Evolutionary conservation across 2,888 invertebrate species (phyloP), one percentile per base, ranked within the genome.

Genomic region (Melanophora roralis): DNA sequence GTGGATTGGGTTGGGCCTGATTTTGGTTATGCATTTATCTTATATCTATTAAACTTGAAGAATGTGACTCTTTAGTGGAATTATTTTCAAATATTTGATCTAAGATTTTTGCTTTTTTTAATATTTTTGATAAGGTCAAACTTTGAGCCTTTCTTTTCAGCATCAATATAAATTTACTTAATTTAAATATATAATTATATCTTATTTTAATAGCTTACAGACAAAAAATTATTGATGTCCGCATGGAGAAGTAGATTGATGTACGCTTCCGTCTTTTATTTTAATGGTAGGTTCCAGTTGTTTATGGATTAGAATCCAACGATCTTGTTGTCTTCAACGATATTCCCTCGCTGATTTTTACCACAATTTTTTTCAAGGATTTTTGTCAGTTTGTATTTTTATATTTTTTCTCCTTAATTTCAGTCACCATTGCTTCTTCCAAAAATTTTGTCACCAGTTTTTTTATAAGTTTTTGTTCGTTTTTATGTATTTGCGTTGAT

Each of bases 161-260:
- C 57, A 57, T 57, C 38, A 38, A 40, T 7, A 14, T 12, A 55
- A 55, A 9, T 55, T 55, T 55, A 16, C 34, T 21, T n/a, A 12
- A 21, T 5, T 47, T 45, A n/a, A 27, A 5, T 21, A 14, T 14
- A 53, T 53, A n/a, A 3, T 36, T 3, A 36, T 36, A 36, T 6
- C 11, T 8, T 57, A 32, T 32, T 53, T 53, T 14, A 8, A 38
- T n/a, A 57, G 21, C 55, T 57, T 57, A 57, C 55, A 57, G 21
- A 8, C 11, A 38, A 36, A 57, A 57, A 4, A 21, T 1, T 3
- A 57, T 1, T 34, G 16, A 34, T 11, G 12, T 57, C 23, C 21
- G n/a, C 57, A 57, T 57, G n/a, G 57, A 57, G 57, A 57, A 57
- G 9, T 38, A 57, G 14, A 57, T 57, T 38, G 57, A 32, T 53